Base-by-base conservation (phyloP, 37 sponge, comb jelly and placozoan genomes). In the Oscarella lobularis region DNA sequence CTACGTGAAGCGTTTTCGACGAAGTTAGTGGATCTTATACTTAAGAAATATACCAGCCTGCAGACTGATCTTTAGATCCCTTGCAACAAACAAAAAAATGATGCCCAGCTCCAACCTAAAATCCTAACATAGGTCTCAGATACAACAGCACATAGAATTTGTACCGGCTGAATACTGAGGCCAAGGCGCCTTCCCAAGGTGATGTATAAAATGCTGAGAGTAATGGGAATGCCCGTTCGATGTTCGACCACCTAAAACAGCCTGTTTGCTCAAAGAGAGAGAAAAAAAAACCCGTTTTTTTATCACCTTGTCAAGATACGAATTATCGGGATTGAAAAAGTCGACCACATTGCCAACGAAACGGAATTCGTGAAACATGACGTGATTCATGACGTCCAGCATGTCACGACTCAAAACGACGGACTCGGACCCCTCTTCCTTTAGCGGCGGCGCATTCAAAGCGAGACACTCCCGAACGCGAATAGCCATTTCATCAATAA, bases 211-310 rank as follows among this genome's bases (percentile, higher is more conserved):
- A 40, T 40, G 67, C 76, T 38, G 39, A 84, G 37, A 36, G 84
- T 68, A 41, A 84, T 84, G 3, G 84, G 84, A 29, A 84, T 74
- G 39, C 80, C 83, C 60, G 35, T 83, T 33, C 74, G 77, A 20
- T 36, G 33, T 30, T 78, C 73, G 14, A 83, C 33, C 37, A 83
- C 83, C 83, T 83, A 38, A n/a, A n/a, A 37, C n/a, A 3, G 3
- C 69, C 33, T 67, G 3, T 3, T 35, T 67, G 3, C 41, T 41
- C 5, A 41, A 9, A 66, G 41, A 39, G n/a, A n/a, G n/a, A n/a
- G n/a, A n/a, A n/a, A 1, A 60, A 39, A 2, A 79, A 31, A 2
- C 29, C 3, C n/a, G 67, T 35, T 2, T 38, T 37, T 1, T 2
- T 2, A 40, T 0, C 37, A 84, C 84, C 76, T 66, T 37, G 71